These are phyloP conservation scores for Cryptoprocta ferox DNA, from an alignment of 2,797 vertebrate species.

Conservation along the genomic window DNA sequence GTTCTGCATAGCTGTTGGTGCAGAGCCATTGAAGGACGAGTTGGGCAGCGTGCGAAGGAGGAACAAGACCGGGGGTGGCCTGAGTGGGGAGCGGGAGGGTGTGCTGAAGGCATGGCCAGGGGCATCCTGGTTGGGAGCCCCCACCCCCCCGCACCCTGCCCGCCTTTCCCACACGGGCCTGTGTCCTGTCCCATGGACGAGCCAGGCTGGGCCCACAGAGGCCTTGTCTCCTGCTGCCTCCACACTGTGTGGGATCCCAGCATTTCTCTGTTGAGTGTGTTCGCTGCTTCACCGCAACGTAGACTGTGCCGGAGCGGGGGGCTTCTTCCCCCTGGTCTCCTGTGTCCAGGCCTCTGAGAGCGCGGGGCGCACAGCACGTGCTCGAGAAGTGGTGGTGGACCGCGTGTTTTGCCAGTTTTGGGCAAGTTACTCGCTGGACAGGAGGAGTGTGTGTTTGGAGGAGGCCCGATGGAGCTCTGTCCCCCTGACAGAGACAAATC, in stretches of 20 bases:
- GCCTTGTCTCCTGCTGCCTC: not conserved
- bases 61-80: not conserved
- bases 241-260: not conserved
- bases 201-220: too few species aligned
- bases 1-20: not conserved
- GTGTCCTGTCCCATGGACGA: rapidly evolving
- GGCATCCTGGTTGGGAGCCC: not conserved
- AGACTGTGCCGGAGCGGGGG: not conserved
- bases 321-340: not conserved
- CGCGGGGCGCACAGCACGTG: not conserved
- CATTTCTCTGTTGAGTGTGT: too few species aligned
- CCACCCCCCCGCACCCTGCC: not conserved
- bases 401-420: not conserved
- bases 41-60: not conserved
- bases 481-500: not conserved
- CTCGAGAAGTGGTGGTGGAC: not conserved
- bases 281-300: not conserved
- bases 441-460: not conserved
- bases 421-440: not conserved
- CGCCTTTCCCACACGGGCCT: not conserved
- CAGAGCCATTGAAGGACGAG: not conserved
- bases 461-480: not conserved
- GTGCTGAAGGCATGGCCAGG: not conserved
- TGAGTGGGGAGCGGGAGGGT: not conserved
- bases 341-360: not conserved